Conservation (phyloP, 2,113 vertebrate genomes). For the Meriones unguiculatus region DNA sequence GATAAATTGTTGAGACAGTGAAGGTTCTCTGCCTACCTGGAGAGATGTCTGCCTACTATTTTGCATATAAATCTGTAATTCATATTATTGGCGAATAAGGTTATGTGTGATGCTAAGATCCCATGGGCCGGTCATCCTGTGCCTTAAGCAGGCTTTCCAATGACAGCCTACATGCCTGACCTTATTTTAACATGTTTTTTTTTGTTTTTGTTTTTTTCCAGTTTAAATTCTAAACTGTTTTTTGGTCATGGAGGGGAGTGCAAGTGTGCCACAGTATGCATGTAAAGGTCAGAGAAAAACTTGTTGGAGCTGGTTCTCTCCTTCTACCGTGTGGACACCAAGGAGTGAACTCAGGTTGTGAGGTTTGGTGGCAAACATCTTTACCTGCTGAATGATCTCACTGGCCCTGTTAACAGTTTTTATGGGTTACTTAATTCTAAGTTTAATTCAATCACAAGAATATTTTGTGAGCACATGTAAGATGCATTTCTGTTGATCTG, state of each 20-base stretch:
- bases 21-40: neutral
- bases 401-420: neutral
- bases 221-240: neutral
- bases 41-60: neutral
- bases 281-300: neutral
- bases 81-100: neutral
- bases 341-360: neutral
- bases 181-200: constrained; percentile 39
- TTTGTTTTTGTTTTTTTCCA: neutral
- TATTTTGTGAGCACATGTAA: neutral
- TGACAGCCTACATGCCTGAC: neutral
- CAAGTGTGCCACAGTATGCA: neutral
- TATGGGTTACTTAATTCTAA: constrained; percentile 7
- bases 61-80: constrained; percentile 46
- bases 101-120: neutral
- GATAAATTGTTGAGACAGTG: neutral
- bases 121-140: neutral
- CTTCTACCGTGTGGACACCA: neutral
- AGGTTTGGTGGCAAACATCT: neutral
- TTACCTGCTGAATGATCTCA: neutral
- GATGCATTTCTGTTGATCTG: neutral
- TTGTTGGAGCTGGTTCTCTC: neutral
- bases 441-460: constrained; percentile 29
- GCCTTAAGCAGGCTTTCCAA: neutral
- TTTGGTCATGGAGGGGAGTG: neutral